Conservation (phyloP, 2,113 vertebrate species). For the Siniperca chuatsi region DNA sequence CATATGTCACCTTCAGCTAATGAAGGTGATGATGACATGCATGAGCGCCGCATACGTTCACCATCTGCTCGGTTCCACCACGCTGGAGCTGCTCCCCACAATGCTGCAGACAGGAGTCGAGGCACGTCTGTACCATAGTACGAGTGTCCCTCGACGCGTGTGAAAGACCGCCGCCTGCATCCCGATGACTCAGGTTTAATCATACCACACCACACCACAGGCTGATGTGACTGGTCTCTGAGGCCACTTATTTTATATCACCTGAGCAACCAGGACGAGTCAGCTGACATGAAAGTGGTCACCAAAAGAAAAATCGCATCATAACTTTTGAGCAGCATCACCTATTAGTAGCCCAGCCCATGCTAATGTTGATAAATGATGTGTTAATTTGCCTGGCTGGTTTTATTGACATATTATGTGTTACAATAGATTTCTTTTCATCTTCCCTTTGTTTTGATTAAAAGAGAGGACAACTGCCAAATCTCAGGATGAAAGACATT, state of each 20-base stretch:
- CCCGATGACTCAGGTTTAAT: conserved; percentile 69
- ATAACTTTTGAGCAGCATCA: conserved; percentile 8
- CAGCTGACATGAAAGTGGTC: neutral
- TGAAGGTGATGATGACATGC: conserved; percentile 83
- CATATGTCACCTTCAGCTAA: conserved; percentile 85
- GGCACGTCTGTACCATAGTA: conserved; percentile 47
- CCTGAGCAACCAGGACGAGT: conserved; percentile 10
- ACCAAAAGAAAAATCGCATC: neutral
- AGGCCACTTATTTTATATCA: conserved; percentile 39
- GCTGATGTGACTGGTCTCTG: conserved; percentile 47
- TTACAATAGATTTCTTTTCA: neutral
- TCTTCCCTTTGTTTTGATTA: neutral
- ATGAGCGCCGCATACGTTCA: conserved; percentile 75
- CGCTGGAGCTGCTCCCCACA: conserved; percentile 61
- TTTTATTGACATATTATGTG: conserved; percentile 1
- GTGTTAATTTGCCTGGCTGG: neutral
- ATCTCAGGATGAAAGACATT: neutral
- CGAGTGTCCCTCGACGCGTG: conserved; percentile 52
- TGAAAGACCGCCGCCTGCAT: conserved; percentile 63
- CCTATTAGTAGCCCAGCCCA: neutral
- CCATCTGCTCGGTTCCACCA: conserved; percentile 80
- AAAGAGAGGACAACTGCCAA: neutral
- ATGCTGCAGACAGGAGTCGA: conserved; percentile 62
- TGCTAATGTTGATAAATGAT: neutral
- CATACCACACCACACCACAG: conserved; percentile 45